Evolutionary conservation across 2,113 vertebrate genomes (phyloP), one percentile per base, ranked within the genome.

Genomic region (Carassius carassius): DNA sequence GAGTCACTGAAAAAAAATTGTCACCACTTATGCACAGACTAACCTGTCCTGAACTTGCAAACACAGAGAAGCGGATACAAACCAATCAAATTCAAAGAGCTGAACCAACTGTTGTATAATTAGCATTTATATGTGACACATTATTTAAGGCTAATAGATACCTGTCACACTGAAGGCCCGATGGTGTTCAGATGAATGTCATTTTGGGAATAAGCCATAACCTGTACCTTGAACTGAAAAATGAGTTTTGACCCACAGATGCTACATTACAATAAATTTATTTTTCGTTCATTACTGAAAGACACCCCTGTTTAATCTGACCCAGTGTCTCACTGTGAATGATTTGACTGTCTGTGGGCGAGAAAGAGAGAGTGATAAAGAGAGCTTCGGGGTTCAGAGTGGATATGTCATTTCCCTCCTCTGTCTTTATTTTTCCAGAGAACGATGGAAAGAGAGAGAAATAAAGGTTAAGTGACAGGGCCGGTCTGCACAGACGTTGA

Each of bases 361-460:
- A 65, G 51, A 41, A 5, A 58, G 32, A 69, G 81, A 60, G 81
- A 70, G 35, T 29, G 72, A 78, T n/a, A 79, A 41, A 67, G 86
- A 84, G 65, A 12, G 72, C 47, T 67, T 84, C 51, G 32, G 63
- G 44, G 6, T 35, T 63, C 35, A 19, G 14, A 62, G 58, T 67
- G 60, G 44, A 81, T 81, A 19, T 81, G 62, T 49, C 79, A 81
- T 69, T 25, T 81, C 79, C 25, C 23, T 51, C 25, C 25, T 69
- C 79, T 81, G 14, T 81, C 63, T 69, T 51, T 69, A 80, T 63
- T 65, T 63, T 62, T 63, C 23, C 4, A 1, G 14, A 37, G 67
- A 84, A 84, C 16, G 23, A 85, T 51, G 58, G 78, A 78, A 69
- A 85, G 63, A 84, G 56, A 84, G 82, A 88, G 86, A 88, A 79